Conservation (phyloP, 2,888 invertebrate species). For the Synergus japonicus region DNA sequence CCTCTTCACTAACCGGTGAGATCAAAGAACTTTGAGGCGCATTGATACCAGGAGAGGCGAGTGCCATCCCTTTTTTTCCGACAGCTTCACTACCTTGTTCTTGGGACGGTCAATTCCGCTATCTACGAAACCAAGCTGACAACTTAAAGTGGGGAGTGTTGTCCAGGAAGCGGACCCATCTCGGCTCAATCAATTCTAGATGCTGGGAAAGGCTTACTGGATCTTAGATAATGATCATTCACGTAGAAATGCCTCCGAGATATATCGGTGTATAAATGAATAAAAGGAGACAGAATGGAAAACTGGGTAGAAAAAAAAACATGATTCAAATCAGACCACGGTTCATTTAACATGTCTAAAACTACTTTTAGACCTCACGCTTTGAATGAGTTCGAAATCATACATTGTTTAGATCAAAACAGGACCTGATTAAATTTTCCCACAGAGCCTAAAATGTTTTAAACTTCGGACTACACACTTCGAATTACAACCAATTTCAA, state of each 20-base stretch:
- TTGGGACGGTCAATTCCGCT: slow-evolving; percentile 60
- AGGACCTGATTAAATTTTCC: not conserved
- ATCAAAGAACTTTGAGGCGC: slow-evolving; percentile 64
- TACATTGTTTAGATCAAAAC: not conserved
- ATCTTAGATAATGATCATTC: slow-evolving; percentile 51
- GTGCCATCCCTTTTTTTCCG: slow-evolving; percentile 68
- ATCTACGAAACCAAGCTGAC: slow-evolving; percentile 64
- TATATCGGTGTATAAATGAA: slow-evolving; percentile 6
- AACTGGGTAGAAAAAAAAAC: not conserved
- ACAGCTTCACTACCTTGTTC: slow-evolving; percentile 66
- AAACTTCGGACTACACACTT: too few relatives aligned
- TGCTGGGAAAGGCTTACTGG: slow-evolving; percentile 53
- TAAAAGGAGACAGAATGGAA: not conserved
- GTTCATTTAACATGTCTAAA: not conserved
- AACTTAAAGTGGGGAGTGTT: slow-evolving; percentile 68
- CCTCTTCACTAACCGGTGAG: slow-evolving; percentile 62
- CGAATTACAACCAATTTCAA: too few relatives aligned
- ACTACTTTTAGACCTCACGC: not conserved
- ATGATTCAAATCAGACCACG: slow-evolving; percentile 13
- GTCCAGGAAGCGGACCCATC: slow-evolving; percentile 68
- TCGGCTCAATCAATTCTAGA: slow-evolving; percentile 64
- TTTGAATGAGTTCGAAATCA: not conserved
- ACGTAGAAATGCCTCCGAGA: slow-evolving; percentile 5
- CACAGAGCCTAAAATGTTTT: too few relatives aligned
- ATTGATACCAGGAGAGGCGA: slow-evolving; percentile 63